Evolutionary conservation across 2,797 vertebrate species (phyloP).

Genomic region (Alfaro cultratus): DNA sequence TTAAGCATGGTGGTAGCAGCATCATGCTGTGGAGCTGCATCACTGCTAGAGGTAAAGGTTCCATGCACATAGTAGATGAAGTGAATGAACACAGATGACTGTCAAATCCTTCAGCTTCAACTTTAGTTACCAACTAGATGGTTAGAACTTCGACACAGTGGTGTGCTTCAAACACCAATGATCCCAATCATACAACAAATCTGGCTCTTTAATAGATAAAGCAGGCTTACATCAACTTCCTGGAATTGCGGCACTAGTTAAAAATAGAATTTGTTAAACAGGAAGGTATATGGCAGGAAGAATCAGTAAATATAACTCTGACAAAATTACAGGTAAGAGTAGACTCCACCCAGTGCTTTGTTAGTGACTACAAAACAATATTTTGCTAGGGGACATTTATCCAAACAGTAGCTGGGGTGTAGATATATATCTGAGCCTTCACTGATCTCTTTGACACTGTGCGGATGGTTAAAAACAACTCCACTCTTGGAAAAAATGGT

Average conservation of each 20-base stretch:
- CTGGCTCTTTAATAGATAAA: background rate
- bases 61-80: background rate
- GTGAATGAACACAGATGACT: background rate
- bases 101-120: background rate
- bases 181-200: background rate
- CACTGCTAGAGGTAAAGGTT: background rate
- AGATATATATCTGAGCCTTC: background rate
- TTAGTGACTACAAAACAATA: background rate
- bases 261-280: too few species aligned
- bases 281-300: background rate
- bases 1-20: background rate
- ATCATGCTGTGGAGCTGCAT: background rate
- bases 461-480: background rate
- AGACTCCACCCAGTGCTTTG: background rate
- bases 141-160: background rate
- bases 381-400: background rate
- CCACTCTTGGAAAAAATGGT: background rate
- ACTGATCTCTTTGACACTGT: background rate
- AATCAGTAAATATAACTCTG: background rate
- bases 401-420: background rate
- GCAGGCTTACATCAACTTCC: background rate
- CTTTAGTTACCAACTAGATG: background rate
- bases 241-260: background rate
- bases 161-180: background rate
- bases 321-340: background rate